Percentiles rank a stretch among this genome's conserved stretches.
Conservation (phyloP, 2,113 vertebrate species). For the Galemys pyrenaicus region DNA sequence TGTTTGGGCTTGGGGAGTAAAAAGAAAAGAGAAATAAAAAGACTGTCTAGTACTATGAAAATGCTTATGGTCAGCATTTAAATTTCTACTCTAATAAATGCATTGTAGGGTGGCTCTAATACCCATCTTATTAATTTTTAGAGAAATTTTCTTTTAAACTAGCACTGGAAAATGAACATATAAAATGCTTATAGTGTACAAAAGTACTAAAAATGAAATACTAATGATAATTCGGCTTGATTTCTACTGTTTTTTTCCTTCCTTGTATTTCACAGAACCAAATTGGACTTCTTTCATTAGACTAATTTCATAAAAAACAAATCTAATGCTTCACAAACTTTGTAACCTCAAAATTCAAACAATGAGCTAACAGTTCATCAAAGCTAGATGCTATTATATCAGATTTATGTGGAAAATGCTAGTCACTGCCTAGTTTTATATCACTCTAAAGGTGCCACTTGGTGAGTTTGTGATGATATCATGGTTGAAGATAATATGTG, state of each 20-base stretch:
- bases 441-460: background rate
- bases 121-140: constrained; percentile 45
- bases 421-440: background rate
- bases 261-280: constrained; percentile 38
- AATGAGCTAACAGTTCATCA: constrained; percentile 60
- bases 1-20: background rate
- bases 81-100: background rate
- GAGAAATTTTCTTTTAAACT: constrained; percentile 57
- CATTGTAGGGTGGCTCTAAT: background rate
- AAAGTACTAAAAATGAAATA: constrained; percentile 5
- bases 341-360: constrained; percentile 1
- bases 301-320: constrained; percentile 33
- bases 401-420: background rate
- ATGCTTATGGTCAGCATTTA: background rate
- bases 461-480: background rate
- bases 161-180: background rate
- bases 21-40: background rate
- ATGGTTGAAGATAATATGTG: background rate
- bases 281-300: background rate
- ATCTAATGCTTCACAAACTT: constrained; percentile 56
- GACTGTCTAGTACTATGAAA: background rate
- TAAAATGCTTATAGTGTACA: background rate
- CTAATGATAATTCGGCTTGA: constrained; percentile 1
- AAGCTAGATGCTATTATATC: constrained; percentile 45
- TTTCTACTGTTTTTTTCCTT: constrained; percentile 1